These are phyloP conservation scores for Diplazon laetatorius DNA, from an alignment of 2,888 invertebrate genomes.

Conservation along the genomic window DNA sequence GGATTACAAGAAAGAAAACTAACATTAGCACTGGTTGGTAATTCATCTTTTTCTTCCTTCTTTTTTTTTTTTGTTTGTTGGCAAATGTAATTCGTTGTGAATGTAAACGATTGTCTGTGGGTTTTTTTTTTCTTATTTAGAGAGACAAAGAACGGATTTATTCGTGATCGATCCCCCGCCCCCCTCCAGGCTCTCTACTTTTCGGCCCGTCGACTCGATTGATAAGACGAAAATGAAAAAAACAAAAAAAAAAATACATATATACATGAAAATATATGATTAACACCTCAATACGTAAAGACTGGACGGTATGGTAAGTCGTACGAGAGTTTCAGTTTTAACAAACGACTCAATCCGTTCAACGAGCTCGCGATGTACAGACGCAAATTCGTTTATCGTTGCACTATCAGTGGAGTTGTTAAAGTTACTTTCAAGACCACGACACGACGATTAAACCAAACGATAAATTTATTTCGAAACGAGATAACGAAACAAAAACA, in stretches of 20 bases:
- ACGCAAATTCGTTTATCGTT: constrained; percentile 33
- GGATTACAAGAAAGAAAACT: constrained; percentile 24
- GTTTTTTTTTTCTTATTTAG: neutral
- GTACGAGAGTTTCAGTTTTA: neutral
- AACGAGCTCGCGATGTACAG: too few species aligned
- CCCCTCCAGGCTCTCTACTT: neutral
- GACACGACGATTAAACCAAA: constrained; percentile 5
- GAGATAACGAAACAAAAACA: too few species aligned
- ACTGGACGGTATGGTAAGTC: constrained; percentile 14
- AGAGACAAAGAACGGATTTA: too few species aligned
- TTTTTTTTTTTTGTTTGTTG: constrained; percentile 32
- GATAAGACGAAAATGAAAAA: too few species aligned
- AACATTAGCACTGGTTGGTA: constrained; percentile 44
- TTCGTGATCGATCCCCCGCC: too few species aligned
- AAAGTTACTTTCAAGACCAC: constrained; percentile 6
- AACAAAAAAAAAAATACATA: neutral
- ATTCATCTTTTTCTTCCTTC: too few species aligned
- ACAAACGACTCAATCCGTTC: neutral
- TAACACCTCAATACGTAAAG: neutral
- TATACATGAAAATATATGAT: too few species aligned
- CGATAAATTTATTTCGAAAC: neutral
- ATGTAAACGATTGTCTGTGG: too few species aligned
- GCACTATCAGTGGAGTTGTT: constrained; percentile 6
- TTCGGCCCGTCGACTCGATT: neutral
- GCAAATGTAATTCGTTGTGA: too few species aligned